Conservation (phyloP, 2,888 invertebrate genomes). For the Celastrina argiolus region DNA sequence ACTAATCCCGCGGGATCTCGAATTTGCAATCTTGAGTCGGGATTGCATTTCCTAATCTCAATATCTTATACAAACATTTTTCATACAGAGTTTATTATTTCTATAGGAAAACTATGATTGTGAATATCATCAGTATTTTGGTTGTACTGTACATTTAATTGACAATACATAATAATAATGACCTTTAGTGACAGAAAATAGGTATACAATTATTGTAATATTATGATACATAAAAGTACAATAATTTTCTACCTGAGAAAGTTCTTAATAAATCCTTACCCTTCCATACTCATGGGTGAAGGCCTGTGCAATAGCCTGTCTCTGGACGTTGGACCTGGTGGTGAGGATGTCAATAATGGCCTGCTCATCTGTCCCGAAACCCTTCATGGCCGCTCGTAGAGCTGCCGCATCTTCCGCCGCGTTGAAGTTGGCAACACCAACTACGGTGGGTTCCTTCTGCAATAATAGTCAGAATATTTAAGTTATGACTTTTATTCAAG, state of each 20-base stretch:
- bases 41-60: too few relatives aligned
- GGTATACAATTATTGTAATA: too few relatives aligned
- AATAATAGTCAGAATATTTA: neutral
- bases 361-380: conserved; percentile 87
- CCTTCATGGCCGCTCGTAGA: conserved; percentile 84
- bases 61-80: too few relatives aligned
- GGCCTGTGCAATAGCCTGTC: conserved; percentile 82
- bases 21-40: too few relatives aligned
- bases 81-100: too few relatives aligned
- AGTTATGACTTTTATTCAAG: neutral
- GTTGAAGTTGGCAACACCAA: conserved; percentile 78
- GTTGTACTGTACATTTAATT: too few relatives aligned
- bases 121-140: too few relatives aligned
- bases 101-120: too few relatives aligned
- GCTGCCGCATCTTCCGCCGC: conserved; percentile 81
- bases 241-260: too few relatives aligned
- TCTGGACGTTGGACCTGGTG: conserved; percentile 82
- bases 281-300: conserved; percentile 79
- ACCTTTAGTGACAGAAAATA: too few relatives aligned
- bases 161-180: too few relatives aligned
- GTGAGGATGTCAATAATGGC: conserved; percentile 85
- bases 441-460: conserved; percentile 78
- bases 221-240: neutral
- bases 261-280: conserved; percentile 47
- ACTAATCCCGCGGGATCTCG: too few relatives aligned